Conservation (phyloP, 2,888 invertebrate genomes). For the Andrena praecox region DNA sequence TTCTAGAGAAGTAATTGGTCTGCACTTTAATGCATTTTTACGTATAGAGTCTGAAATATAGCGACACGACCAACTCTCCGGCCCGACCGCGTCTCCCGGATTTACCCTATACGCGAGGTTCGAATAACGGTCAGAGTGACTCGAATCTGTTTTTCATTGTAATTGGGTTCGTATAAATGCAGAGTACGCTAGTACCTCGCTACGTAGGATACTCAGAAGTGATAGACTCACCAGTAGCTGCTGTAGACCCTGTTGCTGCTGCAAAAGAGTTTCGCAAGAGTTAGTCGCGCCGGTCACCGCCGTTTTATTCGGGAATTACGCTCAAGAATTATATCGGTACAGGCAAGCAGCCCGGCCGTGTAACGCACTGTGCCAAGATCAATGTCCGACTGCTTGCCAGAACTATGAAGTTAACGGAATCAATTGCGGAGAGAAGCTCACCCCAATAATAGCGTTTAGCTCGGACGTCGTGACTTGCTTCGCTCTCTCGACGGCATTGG, state of each 20-base stretch:
- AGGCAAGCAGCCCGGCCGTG: constrained; percentile 18
- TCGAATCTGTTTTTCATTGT: not conserved
- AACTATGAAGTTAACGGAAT: constrained; percentile 54
- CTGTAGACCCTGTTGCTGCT: constrained; percentile 96
- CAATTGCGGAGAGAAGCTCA: constrained; percentile 87
- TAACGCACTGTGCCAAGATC: constrained; percentile 38
- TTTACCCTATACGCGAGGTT: too few relatives aligned
- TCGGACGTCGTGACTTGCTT: constrained; percentile 99
- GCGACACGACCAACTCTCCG: too few relatives aligned
- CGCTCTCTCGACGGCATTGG: constrained; percentile 97
- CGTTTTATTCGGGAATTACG: not conserved
- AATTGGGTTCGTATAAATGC: not conserved
- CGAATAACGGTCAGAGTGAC: too few relatives aligned
- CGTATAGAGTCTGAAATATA: too few relatives aligned
- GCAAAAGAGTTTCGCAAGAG: constrained; percentile 83
- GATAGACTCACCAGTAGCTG: constrained; percentile 94
- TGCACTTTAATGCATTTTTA: too few relatives aligned
- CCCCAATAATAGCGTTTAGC: constrained; percentile 98
- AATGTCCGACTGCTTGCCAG: constrained; percentile 43
- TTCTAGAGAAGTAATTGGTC: too few relatives aligned
- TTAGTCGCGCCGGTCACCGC: constrained; percentile 9
- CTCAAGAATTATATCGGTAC: not conserved
- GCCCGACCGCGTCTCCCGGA: too few relatives aligned
- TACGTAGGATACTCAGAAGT: not conserved
- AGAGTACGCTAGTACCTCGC: not conserved